Evolutionary conservation across 2,113 vertebrate genomes (phyloP).

Genomic region (Phalacrocorax pelagicus): DNA sequence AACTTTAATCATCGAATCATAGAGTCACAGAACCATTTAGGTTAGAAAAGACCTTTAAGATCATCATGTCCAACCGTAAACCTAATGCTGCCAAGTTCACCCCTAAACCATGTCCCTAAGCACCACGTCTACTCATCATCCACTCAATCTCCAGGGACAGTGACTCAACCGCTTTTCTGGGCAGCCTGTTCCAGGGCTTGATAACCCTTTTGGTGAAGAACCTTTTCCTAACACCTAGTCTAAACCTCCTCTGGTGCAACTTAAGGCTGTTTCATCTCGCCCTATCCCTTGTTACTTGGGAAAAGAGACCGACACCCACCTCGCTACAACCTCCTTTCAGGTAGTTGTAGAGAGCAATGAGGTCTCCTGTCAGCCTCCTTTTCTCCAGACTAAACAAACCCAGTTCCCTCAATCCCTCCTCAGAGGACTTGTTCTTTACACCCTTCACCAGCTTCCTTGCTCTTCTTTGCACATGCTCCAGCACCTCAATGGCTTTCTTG

Average conservation of each 20-base stretch:
- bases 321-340: not conserved
- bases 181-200: not conserved
- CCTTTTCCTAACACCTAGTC: not conserved
- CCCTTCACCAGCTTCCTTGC: not conserved
- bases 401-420: not conserved
- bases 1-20: not conserved
- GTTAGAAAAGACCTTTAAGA: not conserved
- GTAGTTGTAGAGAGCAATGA: not conserved
- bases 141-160: not conserved
- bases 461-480: accelerated
- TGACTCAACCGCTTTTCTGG: not conserved
- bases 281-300: not conserved
- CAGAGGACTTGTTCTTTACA: accelerated
- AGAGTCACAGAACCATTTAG: not conserved
- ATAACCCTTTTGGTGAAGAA: not conserved
- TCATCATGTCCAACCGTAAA: not conserved
- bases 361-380: not conserved
- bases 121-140: not conserved
- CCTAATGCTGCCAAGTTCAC: accelerated
- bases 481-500: not conserved
- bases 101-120: not conserved
- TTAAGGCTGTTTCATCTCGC: not conserved
- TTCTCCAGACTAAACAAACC: not conserved
- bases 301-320: not conserved
- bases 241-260: accelerated